phyloP scores from a whole-genome alignment of 2,797 vertebrate species.

The Sebastiscus albofasciatus region DNA sequence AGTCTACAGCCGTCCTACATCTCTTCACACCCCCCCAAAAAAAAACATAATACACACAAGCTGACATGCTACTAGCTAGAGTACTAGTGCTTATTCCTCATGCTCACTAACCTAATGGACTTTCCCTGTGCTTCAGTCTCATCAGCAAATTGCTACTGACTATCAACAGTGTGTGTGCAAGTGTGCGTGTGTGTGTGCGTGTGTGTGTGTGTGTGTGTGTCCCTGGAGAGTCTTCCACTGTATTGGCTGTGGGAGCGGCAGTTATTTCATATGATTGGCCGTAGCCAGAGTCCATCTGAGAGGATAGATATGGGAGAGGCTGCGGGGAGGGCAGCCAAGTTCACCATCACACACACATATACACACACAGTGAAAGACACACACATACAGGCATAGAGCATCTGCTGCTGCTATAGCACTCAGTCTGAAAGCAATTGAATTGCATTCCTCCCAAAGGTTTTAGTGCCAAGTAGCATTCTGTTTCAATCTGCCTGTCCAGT shows the following conservation, averaged over 20 bases:
- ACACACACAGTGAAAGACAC: neutral
- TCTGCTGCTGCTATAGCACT: slow-evolving; percentile 44
- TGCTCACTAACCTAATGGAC: slow-evolving; percentile 59
- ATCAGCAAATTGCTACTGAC: slow-evolving; percentile 60
- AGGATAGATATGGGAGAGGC: slow-evolving; percentile 27
- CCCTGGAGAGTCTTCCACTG: slow-evolving; percentile 29
- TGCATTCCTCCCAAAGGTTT: slow-evolving; percentile 56
- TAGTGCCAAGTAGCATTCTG: slow-evolving; percentile 35
- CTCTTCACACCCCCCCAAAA: neutral
- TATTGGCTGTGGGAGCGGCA: slow-evolving; percentile 45
- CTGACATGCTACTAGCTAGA: slow-evolving; percentile 16
- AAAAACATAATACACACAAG: neutral
- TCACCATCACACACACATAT: neutral
- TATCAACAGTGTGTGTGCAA: neutral
- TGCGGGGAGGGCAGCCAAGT: slow-evolving; percentile 43
- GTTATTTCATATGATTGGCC: slow-evolving; percentile 46
- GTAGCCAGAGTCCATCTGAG: slow-evolving; percentile 30
- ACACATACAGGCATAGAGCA: slow-evolving; percentile 25
- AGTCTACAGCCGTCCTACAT: neutral
- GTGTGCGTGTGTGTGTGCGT: neutral
- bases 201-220: neutral
- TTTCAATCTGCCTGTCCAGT: slow-evolving; percentile 29
- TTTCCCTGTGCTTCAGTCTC: slow-evolving; percentile 31
- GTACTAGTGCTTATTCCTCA: slow-evolving; percentile 4
- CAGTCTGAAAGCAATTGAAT: slow-evolving; percentile 56